Evolutionary conservation across 2,797 vertebrate species (phyloP), one percentile per base, ranked within the genome.

Genomic region (Gambelia wislizenii): DNA sequence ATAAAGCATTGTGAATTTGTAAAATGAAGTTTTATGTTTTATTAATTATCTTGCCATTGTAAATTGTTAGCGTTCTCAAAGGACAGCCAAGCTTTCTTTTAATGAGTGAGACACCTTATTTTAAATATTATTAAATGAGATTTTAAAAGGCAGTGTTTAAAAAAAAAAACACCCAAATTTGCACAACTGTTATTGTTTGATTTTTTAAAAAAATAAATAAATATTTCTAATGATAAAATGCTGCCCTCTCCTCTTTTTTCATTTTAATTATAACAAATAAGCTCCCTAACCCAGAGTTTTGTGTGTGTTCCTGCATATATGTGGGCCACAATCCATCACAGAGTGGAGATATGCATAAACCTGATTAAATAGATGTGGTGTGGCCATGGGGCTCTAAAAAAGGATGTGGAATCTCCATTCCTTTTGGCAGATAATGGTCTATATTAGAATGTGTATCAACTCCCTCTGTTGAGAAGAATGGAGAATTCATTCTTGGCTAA

Each of bases 1-100:
- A 97, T 96, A 91, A 97, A 96, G 96, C 98, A 95, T 98, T 98
- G 98, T 98, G 98, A 98, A 98, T 98, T 98, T 98, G 98, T 99
- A 98, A 96, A 97, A 98, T 97, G 93, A 96, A 95, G 95, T 95
- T 95, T 96, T 95, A 95, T 97, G 96, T 97, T 97, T 95, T 96
- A 95, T 95, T 92, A 95, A 95, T 96, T 94, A 96, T 97, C 97
- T 98, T 95, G 97, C 97, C 97, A 96, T 98, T 97, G 98, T 98
- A 97, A 97, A 97, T 97, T 97, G 97, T 98, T 97, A 95, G 96
- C 96, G 95, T 97, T 97, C 93, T 95, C 96, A 93, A 97, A 98
- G 96, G 97, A 98, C 97, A 97, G 97, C 98, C 98, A 96, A 97
- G 98, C 97, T 98, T 98, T 98, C 97, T 97, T 97, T 98, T 98